Conservation (phyloP, 2,113 vertebrate species). For the Elgaria multicarinata region DNA sequence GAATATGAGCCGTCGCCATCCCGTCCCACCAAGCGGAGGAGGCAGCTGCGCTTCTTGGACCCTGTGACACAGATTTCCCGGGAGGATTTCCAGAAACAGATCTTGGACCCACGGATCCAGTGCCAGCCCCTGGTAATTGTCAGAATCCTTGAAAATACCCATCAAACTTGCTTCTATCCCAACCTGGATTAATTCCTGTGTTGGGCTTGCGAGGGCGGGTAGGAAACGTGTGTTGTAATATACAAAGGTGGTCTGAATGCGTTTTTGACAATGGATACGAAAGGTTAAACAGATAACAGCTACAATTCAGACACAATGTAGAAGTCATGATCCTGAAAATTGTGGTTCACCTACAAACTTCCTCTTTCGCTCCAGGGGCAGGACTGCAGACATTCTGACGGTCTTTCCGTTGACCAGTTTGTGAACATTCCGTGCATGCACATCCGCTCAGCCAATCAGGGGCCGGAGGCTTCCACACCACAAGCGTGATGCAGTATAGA, state of each 20-base stretch:
- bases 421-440: not conserved
- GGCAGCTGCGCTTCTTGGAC: constrained; percentile 79
- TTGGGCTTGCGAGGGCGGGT: too few relatives aligned
- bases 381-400: not conserved
- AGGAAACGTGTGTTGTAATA: too few relatives aligned
- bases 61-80: constrained; percentile 79
- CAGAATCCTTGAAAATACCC: not conserved
- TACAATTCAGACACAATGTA: too few relatives aligned
- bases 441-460: not conserved
- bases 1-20: not conserved
- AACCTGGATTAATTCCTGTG: not conserved
- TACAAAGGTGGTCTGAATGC: not conserved
- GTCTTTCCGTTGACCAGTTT: not conserved
- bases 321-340: not conserved
- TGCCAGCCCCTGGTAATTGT: constrained; percentile 76
- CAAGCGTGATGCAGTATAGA: not conserved
- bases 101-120: constrained; percentile 63
- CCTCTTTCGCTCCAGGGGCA: not conserved
- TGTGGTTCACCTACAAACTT: too few relatives aligned
- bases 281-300: not conserved
- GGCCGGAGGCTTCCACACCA: not conserved
- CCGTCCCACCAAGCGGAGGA: constrained; percentile 40
- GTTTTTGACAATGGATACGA: not conserved
- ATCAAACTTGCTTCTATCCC: not conserved
- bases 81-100: constrained; percentile 75